Base-by-base conservation (phyloP, 2,797 vertebrate genomes). In the Micropoecilia bifurca region DNA sequence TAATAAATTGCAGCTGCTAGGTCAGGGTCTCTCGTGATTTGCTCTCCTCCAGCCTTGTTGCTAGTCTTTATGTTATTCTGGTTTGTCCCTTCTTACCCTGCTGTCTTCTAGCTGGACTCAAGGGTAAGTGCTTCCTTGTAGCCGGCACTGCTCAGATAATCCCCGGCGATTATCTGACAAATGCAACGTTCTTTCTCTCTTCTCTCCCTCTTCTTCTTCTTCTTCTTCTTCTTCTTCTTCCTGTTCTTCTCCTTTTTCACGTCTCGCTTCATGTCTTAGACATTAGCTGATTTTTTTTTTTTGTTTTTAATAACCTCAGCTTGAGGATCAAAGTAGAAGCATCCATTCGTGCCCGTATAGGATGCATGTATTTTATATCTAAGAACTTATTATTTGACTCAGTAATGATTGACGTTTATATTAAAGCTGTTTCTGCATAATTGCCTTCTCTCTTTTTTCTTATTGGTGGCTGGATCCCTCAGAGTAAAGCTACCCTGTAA, bases 61-160 rank as follows among this genome's bases (percentile, higher is more conserved):
- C 98, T 99, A 98, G 98, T 99, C 98, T 99, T 99, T 99, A 99
- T 99, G 98, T 99, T 99, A 98, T 99, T 99, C 98, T 99, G 99
- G 97, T 99, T 99, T 99, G 98, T 99, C 98, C 97, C 98, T 99
- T 99, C 99, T 99, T 99, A 99, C 98, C 98, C 99, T 98, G 99
- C 99, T 99, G 99, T 99, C 99, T 99, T 99, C 98, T 99, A 99
- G 99, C 98, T 98, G 99, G 99, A 99, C 97, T 99, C 95, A 99
- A 99, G 98, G 99, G 98, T 99, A 99, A 99, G 99, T 99, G 98
- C 97, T 99, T 98, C 98, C 98, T 97, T 97, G 96, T 99, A 99
- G 98, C 97, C 98, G 97, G 97, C 98, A 98, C 97, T 98, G 97
- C 96, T 99, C 98, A 99, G 98, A 99, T 99, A 99, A 99, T 99